These are phyloP conservation scores for Cynopterus sphinx DNA, from an alignment of 2,797 vertebrate species.

Conservation along the genomic window DNA sequence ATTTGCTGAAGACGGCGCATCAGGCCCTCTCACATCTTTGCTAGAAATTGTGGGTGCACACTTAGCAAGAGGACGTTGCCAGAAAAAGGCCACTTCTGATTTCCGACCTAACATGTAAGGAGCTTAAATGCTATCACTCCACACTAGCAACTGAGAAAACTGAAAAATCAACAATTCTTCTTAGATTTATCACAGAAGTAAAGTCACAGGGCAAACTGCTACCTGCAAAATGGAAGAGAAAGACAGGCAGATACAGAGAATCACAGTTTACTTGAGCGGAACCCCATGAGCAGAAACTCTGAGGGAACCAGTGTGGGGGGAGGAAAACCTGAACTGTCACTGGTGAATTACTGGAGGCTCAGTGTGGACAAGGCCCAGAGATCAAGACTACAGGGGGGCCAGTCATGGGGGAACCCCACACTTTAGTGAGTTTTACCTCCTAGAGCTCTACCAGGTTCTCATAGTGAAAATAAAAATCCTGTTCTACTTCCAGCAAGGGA, in stretches of 20 bases:
- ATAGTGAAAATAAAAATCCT: background rate
- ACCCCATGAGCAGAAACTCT: background rate
- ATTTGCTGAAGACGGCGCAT: background rate
- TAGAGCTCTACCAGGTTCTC: background rate
- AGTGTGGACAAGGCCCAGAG: background rate
- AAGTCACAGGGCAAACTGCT: background rate
- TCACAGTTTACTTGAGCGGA: background rate
- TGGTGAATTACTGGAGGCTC: background rate
- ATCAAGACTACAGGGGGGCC: background rate
- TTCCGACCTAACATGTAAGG: background rate
- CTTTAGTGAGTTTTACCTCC: background rate
- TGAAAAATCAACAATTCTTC: background rate
- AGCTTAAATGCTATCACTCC: background rate
- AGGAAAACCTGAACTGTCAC: background rate
- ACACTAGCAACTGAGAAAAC: background rate
- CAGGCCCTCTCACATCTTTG: background rate
- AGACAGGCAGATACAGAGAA: background rate
- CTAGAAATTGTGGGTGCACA: background rate
- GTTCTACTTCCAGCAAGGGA: background rate
- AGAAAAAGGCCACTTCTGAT: background rate
- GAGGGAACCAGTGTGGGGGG: accelerated
- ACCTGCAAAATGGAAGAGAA: background rate
- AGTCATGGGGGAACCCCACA: background rate
- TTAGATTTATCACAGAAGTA: background rate
- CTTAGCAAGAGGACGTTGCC: background rate